Percentiles rank a stretch among this genome's conserved stretches.
phyloP scores from a whole-genome alignment of 2,113 vertebrate species.

The Mobula birostris region DNA sequence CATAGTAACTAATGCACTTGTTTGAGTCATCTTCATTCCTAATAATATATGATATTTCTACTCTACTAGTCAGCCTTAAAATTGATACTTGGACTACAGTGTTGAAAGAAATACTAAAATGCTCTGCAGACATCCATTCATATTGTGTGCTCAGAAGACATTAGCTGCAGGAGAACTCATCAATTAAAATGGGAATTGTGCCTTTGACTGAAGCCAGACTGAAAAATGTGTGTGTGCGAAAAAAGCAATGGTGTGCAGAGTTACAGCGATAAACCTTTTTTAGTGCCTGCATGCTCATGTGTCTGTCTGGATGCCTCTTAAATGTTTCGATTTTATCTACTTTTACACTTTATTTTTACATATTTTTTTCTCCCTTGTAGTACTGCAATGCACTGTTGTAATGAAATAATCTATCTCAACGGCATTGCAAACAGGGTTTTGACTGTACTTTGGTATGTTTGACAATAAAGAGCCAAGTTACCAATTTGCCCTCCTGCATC shows the following conservation, averaged over 20 bases:
- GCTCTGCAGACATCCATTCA: neutral
- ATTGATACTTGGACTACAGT: neutral
- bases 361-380: too few species aligned
- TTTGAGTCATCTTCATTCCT: neutral
- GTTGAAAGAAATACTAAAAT: neutral
- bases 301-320: too few species aligned
- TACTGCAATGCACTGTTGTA: too few species aligned
- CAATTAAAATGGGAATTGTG: neutral
- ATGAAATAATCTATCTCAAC: too few species aligned
- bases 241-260: neutral
- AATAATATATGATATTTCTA: neutral
- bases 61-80: neutral
- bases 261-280: neutral
- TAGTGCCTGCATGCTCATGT: too few species aligned
- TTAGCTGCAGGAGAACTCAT: neutral
- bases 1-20: neutral
- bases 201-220: neutral
- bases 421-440: too few species aligned
- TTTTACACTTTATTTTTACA: too few species aligned
- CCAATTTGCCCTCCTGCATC: too few species aligned
- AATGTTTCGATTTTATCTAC: too few species aligned
- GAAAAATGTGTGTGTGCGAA: neutral
- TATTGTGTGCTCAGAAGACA: neutral
- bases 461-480: too few species aligned
- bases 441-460: too few species aligned